A percentile compares a stretch with the other conserved stretches of the same genome.
Evolutionary conservation across 2,113 vertebrate species (phyloP).

Genomic region (Embiotoca jacksoni): DNA sequence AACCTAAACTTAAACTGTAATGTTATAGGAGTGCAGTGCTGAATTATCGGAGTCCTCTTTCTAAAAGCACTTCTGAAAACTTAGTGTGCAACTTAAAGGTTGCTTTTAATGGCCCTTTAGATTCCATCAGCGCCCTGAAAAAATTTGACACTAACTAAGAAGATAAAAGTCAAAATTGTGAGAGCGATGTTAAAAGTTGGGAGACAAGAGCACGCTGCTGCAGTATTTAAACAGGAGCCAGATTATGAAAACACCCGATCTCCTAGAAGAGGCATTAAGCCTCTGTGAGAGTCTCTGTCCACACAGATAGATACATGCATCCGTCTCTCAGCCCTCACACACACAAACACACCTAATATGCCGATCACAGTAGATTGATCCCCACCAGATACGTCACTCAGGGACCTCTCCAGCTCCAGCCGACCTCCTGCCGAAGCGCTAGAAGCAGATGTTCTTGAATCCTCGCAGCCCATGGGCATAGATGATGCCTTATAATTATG

Average conservation of each 20-base stretch:
- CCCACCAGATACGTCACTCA: slow-evolving; percentile 37
- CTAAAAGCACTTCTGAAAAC: no score
- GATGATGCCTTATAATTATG: slow-evolving; percentile 78
- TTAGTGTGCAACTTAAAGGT: no score
- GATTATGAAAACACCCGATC: neutral
- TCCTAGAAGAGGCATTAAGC: no score
- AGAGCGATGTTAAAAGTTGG: neutral
- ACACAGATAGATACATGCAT: no score
- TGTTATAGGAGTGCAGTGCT: no score
- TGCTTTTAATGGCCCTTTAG: neutral
- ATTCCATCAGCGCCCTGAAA: neutral
- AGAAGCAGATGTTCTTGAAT: slow-evolving; percentile 72
- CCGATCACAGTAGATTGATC: slow-evolving; percentile 48
- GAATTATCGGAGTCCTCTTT: no score
- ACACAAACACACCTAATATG: slow-evolving; percentile 53
- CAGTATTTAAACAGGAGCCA: slow-evolving; percentile 8
- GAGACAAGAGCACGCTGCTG: neutral
- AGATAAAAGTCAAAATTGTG: no score
- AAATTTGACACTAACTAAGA: neutral
- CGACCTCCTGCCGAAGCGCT: slow-evolving; percentile 33
- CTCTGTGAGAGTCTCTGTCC: neutral
- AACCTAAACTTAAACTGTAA: neutral
- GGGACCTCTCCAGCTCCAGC: slow-evolving; percentile 28
- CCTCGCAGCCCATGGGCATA: slow-evolving; percentile 37
- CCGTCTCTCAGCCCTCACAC: slow-evolving; percentile 6